A percentile compares a stretch with the other conserved stretches of the same genome.
These are phyloP conservation scores for Phyllostomus hastatus DNA, from an alignment of 2,113 vertebrate species.

Conservation along the genomic window DNA sequence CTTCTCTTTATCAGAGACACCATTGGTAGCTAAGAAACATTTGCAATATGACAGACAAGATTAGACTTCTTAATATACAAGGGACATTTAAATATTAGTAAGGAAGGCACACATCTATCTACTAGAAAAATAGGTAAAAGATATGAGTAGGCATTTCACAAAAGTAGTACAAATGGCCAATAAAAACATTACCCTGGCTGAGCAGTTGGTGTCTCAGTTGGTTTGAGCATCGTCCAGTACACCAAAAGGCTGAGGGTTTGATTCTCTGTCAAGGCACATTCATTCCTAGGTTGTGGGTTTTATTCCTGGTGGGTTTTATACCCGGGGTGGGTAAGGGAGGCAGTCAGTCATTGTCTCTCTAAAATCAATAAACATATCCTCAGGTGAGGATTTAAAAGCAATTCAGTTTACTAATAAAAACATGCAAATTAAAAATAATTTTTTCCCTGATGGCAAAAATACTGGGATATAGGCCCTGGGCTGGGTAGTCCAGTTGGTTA, in stretches of 20 bases:
- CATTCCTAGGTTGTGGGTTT: too few relatives aligned
- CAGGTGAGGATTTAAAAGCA: too few relatives aligned
- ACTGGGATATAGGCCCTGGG: background rate
- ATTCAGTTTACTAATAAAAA: background rate
- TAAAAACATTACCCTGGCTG: background rate
- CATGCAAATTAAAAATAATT: background rate
- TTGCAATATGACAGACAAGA: background rate
- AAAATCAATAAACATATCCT: background rate
- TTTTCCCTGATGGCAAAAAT: background rate
- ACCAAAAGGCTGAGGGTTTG: too few relatives aligned
- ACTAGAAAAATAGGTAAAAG: background rate
- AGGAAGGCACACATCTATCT: background rate
- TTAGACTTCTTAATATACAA: background rate
- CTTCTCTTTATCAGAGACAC: background rate
- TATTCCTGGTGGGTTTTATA: too few relatives aligned
- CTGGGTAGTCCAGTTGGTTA: too few relatives aligned
- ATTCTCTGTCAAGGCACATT: too few relatives aligned
- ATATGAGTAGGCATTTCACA: background rate
- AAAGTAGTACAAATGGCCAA: background rate
- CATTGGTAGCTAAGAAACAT: background rate
- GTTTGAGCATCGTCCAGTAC: too few relatives aligned
- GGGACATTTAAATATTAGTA: background rate
- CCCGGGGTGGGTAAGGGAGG: too few relatives aligned
- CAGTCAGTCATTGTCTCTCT: too few relatives aligned
- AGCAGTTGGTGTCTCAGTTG: too few relatives aligned